Evolutionary conservation across 2,797 vertebrate species (phyloP).

Genomic region (Danionella dracula): DNA sequence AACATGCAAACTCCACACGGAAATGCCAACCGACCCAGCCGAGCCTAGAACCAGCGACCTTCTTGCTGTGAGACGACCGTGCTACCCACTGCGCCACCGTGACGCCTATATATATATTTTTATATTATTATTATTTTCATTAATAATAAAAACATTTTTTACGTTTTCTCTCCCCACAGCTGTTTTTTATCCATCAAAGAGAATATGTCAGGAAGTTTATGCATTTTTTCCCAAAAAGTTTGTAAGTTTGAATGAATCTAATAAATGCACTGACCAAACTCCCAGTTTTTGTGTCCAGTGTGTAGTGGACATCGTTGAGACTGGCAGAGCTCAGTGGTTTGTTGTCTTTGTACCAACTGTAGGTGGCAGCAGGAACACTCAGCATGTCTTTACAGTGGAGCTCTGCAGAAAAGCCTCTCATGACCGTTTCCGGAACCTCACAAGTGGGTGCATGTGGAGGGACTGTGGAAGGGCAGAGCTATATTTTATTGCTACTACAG

Average conservation of each 20-base stretch:
- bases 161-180: too few species aligned
- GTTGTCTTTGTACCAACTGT: constrained; percentile 91
- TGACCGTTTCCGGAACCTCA: constrained; percentile 79
- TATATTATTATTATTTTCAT: too few species aligned
- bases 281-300: constrained; percentile 77
- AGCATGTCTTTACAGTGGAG: constrained; percentile 84
- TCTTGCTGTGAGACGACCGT: too few species aligned
- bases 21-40: too few species aligned
- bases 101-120: too few species aligned
- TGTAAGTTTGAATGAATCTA: neutral
- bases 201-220: too few species aligned
- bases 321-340: constrained; percentile 57
- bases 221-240: too few species aligned
- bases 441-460: constrained; percentile 79
- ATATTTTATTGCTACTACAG: neutral
- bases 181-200: too few species aligned
- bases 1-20: too few species aligned
- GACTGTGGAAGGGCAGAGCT: constrained; percentile 61
- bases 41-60: too few species aligned
- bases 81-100: too few species aligned
- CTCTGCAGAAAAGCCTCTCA: constrained; percentile 78
- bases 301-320: constrained; percentile 70
- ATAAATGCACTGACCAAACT: constrained; percentile 74
- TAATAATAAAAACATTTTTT: neutral
- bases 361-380: constrained; percentile 81